Evolutionary conservation across 2,113 vertebrate species (phyloP).

Genomic region (Cavia porcellus): DNA sequence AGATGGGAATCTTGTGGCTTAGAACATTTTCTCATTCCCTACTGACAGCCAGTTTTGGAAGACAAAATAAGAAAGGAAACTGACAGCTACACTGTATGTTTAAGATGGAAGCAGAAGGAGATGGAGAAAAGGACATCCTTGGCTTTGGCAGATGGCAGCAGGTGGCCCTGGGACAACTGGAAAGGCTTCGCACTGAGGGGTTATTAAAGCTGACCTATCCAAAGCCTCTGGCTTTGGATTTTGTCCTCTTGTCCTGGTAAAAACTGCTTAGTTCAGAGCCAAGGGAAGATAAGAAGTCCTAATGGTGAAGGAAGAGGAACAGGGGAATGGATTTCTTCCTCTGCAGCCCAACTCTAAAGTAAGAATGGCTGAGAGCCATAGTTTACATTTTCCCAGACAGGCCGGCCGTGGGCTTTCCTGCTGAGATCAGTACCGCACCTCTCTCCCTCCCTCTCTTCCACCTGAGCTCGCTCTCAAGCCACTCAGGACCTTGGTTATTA

Average conservation of each 20-base stretch:
- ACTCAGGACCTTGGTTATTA: background rate
- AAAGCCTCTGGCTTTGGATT: conserved; percentile 73
- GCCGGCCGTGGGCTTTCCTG: background rate
- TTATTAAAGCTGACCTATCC: conserved; percentile 74
- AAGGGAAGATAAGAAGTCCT: conserved; percentile 42
- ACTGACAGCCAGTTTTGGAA: conserved; percentile 61
- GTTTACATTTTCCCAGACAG: conserved; percentile 19
- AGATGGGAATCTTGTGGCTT: conserved; percentile 8
- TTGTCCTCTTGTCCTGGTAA: conserved; percentile 49
- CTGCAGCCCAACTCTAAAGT: background rate
- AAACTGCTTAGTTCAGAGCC: conserved; percentile 70
- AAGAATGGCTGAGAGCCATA: conserved; percentile 1
- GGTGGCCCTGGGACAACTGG: conserved; percentile 66
- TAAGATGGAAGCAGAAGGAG: conserved; percentile 59
- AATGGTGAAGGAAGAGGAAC: conserved; percentile 8
- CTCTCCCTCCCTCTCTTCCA: background rate
- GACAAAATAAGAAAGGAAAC: conserved; percentile 63
- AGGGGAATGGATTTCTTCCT: background rate
- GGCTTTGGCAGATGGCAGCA: conserved; percentile 72
- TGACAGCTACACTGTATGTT: conserved; percentile 46
- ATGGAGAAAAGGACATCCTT: conserved; percentile 51
- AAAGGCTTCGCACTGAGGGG: conserved; percentile 59
- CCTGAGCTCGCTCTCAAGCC: background rate
- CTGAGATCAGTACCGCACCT: background rate
- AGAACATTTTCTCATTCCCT: conserved; percentile 14